phyloP scores from a whole-genome alignment of 2,797 vertebrate genomes.

The Ctenopoma multispine region DNA sequence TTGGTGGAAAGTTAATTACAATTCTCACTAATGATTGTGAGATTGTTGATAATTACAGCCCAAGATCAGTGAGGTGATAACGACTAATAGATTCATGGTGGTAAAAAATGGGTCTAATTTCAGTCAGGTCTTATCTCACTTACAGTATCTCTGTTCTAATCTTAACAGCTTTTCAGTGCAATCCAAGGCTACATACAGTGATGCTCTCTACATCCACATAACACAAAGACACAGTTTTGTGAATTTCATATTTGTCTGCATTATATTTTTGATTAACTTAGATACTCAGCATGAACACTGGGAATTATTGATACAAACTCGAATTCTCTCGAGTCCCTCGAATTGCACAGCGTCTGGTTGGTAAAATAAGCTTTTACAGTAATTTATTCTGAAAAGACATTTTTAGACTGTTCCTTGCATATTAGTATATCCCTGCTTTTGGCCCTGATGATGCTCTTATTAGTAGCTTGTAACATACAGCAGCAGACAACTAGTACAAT shows the following conservation, averaged over 20 bases:
- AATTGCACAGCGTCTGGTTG: conserved; percentile 9
- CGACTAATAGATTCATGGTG: not conserved
- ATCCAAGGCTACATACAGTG: not conserved
- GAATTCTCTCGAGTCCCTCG: too few species aligned
- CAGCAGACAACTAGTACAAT: not conserved
- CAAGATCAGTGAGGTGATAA: conserved; percentile 16
- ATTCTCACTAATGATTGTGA: too few species aligned
- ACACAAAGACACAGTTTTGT: not conserved
- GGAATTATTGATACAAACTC: conserved; percentile 32
- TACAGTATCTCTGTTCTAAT: conserved; percentile 6
- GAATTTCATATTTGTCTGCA: not conserved
- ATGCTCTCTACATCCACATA: conserved; percentile 10
- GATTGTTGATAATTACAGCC: conserved; percentile 7
- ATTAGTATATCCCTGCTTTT: not conserved
- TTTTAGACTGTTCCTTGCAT: conserved; percentile 14
- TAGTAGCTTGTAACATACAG: not conserved
- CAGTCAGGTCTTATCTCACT: not conserved
- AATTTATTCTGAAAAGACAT: conserved; percentile 15
- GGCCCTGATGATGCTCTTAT: not conserved
- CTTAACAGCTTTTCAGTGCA: conserved; percentile 21
- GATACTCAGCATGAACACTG: not conserved
- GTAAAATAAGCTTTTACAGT: conserved; percentile 10
- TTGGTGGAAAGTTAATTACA: too few species aligned
- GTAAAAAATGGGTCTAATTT: conserved; percentile 13
- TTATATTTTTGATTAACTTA: conserved; percentile 25